Conservation (phyloP, 2,797 vertebrate genomes). For the Potorous gilbertii region DNA sequence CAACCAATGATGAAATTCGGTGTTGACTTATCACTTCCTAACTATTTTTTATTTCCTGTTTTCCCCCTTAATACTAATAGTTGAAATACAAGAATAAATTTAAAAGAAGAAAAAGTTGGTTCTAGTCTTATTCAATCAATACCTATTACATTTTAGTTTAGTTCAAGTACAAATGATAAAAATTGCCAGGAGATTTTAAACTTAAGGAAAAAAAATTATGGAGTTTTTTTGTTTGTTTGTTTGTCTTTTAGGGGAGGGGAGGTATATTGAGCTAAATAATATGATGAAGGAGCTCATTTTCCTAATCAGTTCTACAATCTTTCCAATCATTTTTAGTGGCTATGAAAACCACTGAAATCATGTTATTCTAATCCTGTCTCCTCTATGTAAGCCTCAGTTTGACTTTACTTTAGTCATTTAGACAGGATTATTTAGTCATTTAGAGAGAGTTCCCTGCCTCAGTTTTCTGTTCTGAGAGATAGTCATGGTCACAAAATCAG, state of each 20-base stretch:
- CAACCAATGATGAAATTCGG: slow-evolving; percentile 64
- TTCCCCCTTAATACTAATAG: slow-evolving; percentile 16
- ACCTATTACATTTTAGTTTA: too few species aligned
- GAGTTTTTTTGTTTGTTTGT: not conserved
- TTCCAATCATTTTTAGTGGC: slow-evolving; percentile 33
- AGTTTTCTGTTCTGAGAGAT: not conserved
- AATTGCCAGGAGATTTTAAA: slow-evolving; percentile 47
- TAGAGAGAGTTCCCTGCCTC: not conserved
- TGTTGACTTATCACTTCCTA: slow-evolving; percentile 73
- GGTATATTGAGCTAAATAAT: slow-evolving; percentile 37
- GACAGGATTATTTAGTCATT: not conserved
- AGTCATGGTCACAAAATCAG: not conserved
- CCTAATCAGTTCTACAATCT: slow-evolving; percentile 44
- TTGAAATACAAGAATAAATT: slow-evolving; percentile 63
- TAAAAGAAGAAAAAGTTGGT: slow-evolving; percentile 58
- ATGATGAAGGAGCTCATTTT: slow-evolving; percentile 50
- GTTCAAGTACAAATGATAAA: slow-evolving; percentile 42
- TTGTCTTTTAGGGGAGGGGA: not conserved
- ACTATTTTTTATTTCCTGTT: slow-evolving; percentile 70
- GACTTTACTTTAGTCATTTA: not conserved
- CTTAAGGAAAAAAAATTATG: slow-evolving; percentile 11
- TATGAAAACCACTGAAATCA: not conserved
- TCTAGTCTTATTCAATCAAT: slow-evolving; percentile 33
- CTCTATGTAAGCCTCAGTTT: not conserved
- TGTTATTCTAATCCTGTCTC: not conserved